Conservation (phyloP, 2,797 vertebrate genomes). For the Argyrosomus regius region DNA sequence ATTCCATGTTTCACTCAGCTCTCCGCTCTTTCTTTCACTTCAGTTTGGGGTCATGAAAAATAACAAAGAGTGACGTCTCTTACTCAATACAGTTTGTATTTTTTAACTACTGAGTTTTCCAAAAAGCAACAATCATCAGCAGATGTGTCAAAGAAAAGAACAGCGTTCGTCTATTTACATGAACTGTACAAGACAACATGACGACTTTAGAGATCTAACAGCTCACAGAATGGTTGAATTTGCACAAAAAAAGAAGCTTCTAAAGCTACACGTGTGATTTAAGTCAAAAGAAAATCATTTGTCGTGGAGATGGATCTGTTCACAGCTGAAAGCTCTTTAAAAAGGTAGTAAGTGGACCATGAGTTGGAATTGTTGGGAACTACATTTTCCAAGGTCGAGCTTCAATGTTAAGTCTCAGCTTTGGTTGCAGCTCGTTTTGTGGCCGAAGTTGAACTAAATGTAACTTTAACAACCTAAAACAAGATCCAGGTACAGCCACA, state of each 20-base stretch:
- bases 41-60: not conserved
- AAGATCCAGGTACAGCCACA: too few relatives aligned
- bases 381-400: too few relatives aligned
- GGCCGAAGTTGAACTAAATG: too few relatives aligned
- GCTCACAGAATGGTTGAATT: not conserved
- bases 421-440: too few relatives aligned
- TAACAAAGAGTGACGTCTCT: not conserved
- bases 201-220: not conserved
- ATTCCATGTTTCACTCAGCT: slow-evolving; percentile 75
- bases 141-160: not conserved
- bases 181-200: slow-evolving; percentile 20
- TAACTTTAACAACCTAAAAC: too few relatives aligned
- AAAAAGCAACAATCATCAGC: slow-evolving; percentile 19
- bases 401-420: too few relatives aligned
- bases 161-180: slow-evolving; percentile 34
- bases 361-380: too few relatives aligned
- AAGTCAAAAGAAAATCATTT: too few relatives aligned
- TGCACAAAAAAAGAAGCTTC: not conserved
- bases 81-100: slow-evolving; percentile 34
- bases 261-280: too few relatives aligned
- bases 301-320: too few relatives aligned
- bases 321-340: not conserved
- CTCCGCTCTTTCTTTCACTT: slow-evolving; percentile 15
- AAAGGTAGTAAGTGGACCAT: too few relatives aligned
- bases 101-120: slow-evolving; percentile 15